Conservation (phyloP, 2,888 invertebrate genomes). For the Ornithoptera priamus region DNA sequence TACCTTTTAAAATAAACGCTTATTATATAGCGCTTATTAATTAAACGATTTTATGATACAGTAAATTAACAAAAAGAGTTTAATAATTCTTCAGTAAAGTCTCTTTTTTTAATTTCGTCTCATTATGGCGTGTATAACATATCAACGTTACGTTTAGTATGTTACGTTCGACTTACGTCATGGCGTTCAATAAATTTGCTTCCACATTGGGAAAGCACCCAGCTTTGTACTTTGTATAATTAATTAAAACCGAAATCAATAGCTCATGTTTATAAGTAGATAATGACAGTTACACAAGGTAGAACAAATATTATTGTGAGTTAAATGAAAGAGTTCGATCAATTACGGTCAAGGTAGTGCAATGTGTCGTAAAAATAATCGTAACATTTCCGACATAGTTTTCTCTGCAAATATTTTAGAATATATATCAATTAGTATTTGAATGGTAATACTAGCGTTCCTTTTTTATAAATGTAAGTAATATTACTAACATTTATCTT, state of each 20-base stretch:
- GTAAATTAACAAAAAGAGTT: no score
- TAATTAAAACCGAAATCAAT: conserved; percentile 12
- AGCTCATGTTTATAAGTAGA: neutral
- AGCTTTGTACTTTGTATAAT: conserved; percentile 17
- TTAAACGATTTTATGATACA: no score
- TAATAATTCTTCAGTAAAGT: no score
- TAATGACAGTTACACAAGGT: conserved; percentile 23
- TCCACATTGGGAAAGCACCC: conserved; percentile 25
- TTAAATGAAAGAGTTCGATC: conserved; percentile 39
- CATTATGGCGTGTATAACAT: neutral
- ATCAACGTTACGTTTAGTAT: neutral
- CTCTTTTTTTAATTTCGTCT: neutral
- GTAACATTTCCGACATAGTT: neutral
- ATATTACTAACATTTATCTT: neutral
- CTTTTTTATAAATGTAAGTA: neutral
- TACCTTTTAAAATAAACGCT: no score
- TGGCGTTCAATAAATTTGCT: conserved; percentile 19
- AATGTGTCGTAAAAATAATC: conserved; percentile 32
- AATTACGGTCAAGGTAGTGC: conserved; percentile 42
- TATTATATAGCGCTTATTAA: no score
- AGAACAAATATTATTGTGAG: conserved; percentile 32
- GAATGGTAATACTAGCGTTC: neutral
- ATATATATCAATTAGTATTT: neutral
- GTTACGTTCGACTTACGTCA: conserved; percentile 9
- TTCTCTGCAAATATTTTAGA: neutral